These are phyloP conservation scores for Hydrocynus forskahlii DNA, from an alignment of 2,797 vertebrate genomes.

Conservation along the genomic window DNA sequence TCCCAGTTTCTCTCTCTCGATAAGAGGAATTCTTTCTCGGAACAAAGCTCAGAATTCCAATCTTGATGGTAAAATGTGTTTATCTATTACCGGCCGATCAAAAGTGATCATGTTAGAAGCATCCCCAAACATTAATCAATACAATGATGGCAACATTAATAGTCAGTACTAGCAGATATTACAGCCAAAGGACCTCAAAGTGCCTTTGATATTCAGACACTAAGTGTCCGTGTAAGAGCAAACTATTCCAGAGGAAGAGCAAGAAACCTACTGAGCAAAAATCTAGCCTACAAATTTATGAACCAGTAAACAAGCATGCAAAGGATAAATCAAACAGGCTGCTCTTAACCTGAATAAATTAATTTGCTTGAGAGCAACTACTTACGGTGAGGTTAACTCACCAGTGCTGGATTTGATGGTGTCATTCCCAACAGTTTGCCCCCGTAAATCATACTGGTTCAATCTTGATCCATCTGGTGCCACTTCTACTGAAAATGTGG, in stretches of 20 bases:
- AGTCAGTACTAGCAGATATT: not conserved
- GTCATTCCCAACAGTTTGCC: slow-evolving; percentile 90
- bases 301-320: not conserved
- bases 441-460: slow-evolving; percentile 93
- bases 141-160: too few species aligned
- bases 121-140: too few species aligned
- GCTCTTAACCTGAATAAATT: slow-evolving; percentile 2
- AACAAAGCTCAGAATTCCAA: not conserved
- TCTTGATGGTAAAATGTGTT: too few species aligned
- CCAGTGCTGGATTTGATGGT: slow-evolving; percentile 95
- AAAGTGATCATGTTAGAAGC: too few species aligned
- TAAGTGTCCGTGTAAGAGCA: not conserved
- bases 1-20: too few species aligned
- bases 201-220: not conserved
- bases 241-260: not conserved
- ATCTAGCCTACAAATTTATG: not conserved
- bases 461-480: slow-evolving; percentile 90
- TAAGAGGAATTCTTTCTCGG: not conserved
- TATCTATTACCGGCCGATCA: too few species aligned
- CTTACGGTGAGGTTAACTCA: slow-evolving; percentile 65
- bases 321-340: not conserved
- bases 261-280: not conserved
- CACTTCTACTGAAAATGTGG: slow-evolving; percentile 90
- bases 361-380: not conserved
- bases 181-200: not conserved